Evolutionary conservation across 2,888 invertebrate genomes (phyloP), one percentile per base, ranked within the genome.

Genomic region (Eumerus sabulonum): DNA sequence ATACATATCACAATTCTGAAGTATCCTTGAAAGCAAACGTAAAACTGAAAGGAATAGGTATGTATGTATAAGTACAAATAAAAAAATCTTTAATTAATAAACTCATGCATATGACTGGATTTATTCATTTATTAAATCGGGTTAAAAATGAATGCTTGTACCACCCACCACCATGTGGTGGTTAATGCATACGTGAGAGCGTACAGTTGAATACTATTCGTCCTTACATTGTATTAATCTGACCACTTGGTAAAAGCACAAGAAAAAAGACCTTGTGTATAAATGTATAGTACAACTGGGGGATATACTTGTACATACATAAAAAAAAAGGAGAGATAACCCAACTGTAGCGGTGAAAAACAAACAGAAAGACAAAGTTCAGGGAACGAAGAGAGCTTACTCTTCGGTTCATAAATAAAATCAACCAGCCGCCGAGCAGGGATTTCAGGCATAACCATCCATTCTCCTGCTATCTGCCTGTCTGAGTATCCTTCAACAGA

Each of bases 361-460:
- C 48, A 17, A 2, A 0, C 17, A 36, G 59, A 60, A 35, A 50
- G 60, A 12, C 35, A 36, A 40, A 40, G 40, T 16, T 12, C 47
- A 11, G 35, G 38, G 48, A 14, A 59, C 18, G 40, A n/a, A n/a
- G 59, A 27, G 27, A 27, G 27, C 27, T 27, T 27, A 7, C 47
- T 70, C 54, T 74, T 42, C 27, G 68, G 64, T 64, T 73, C 79
- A 79, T 79, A 79, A 79, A 79, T 74, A 74, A 79, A 79, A 74
- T 79, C 68, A 64, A 48, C 59, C 68, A 56, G 68, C 19, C 56
- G 38, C 42, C 42, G 63, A 63, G 64, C 57, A 47, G 54, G 64
- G 68, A 68, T 74, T 27, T 27, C 27, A 27, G 27, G 27, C 27
- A 27, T 27, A 7, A 27, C 27, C 27, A 2, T 4, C 27, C 27